Evolutionary conservation across 2,113 vertebrate species (phyloP).

Genomic region (Petrocephalus microphthalmus): DNA sequence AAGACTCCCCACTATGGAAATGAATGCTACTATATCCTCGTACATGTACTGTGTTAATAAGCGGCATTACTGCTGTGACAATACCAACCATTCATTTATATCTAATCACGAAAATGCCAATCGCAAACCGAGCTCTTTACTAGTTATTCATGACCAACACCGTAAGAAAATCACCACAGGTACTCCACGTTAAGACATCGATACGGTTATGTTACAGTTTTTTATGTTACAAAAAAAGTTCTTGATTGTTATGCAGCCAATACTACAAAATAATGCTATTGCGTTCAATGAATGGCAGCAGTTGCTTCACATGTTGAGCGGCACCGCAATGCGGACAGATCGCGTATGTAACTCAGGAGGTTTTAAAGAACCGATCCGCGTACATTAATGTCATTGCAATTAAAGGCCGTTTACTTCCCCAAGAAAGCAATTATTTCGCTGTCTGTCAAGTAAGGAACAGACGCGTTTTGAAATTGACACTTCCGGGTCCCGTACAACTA

Average conservation of each 20-base stretch:
- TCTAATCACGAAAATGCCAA: neutral
- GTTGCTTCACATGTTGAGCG: neutral
- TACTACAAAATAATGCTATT: neutral
- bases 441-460: neutral
- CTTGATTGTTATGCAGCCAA: neutral
- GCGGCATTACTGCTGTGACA: neutral
- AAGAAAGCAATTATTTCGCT: neutral
- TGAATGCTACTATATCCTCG: neutral
- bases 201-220: neutral
- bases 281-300: neutral
- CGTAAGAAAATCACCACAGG: neutral
- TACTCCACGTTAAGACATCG: neutral
- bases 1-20: neutral
- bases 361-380: neutral
- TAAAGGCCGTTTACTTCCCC: neutral
- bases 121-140: neutral
- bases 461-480: neutral
- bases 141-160: neutral
- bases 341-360: neutral
- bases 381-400: neutral
- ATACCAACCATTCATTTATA: neutral
- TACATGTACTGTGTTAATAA: neutral
- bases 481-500: slow-evolving; percentile 6
- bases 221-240: neutral
- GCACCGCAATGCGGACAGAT: neutral